A percentile compares a stretch with the other conserved stretches of the same genome.
Conservation (phyloP, 2,113 vertebrate species). For the Condylura cristata region DNA sequence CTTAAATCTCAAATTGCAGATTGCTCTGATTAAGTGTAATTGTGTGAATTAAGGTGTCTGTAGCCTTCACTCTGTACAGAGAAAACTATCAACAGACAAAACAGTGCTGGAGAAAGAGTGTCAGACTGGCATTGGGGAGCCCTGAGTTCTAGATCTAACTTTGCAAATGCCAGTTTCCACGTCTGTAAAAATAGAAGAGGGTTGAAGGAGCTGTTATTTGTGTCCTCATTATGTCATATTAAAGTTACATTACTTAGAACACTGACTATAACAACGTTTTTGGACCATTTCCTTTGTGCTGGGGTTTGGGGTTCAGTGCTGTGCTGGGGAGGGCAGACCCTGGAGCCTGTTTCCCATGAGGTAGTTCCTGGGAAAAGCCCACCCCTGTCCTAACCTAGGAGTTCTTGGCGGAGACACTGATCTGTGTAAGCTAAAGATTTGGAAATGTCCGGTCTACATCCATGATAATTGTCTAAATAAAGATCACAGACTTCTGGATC, state of each 20-base stretch:
- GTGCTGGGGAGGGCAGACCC: neutral
- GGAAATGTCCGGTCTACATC: neutral
- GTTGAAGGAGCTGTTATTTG: neutral
- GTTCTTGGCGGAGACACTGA: neutral
- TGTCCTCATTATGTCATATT: neutral
- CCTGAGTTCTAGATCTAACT: neutral
- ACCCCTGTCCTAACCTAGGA: neutral
- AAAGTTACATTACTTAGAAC: neutral
- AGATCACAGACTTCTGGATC: neutral
- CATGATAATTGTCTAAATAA: neutral
- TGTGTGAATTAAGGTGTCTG: constrained; percentile 72
- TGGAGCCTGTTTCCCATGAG: neutral
- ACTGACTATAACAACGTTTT: neutral
- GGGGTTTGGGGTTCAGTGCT: neutral
- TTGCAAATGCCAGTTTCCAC: neutral
- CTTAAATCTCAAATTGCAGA: constrained; percentile 66
- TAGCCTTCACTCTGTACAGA: neutral
- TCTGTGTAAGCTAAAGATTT: neutral
- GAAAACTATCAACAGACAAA: constrained; percentile 20
- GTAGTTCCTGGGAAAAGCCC: neutral
- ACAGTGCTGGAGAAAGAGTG: neutral
- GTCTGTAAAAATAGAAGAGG: neutral
- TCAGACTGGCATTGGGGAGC: neutral
- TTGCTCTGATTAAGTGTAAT: constrained; percentile 75
- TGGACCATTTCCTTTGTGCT: neutral